These are phyloP conservation scores for Heterochromis multidens DNA, from an alignment of 2,113 vertebrate genomes.

Conservation along the genomic window DNA sequence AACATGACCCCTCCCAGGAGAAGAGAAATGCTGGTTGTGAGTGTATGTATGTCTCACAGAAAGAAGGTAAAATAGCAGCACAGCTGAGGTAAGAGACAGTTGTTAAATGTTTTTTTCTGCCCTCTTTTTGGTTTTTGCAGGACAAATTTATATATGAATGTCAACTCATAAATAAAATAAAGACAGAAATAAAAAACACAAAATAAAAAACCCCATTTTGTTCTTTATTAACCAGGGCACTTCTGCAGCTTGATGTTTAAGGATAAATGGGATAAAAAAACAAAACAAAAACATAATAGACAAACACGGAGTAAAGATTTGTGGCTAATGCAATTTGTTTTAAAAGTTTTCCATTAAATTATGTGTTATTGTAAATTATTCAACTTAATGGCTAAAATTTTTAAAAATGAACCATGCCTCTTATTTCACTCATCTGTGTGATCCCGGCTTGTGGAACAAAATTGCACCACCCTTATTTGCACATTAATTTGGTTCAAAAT, in stretches of 20 bases:
- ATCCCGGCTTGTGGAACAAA: background rate
- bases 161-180: background rate
- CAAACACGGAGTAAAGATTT: background rate
- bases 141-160: background rate
- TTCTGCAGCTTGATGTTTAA: background rate
- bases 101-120: background rate
- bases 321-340: background rate
- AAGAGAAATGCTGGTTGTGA: conserved; percentile 2
- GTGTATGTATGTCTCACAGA: conserved; percentile 10
- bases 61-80: background rate
- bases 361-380: background rate
- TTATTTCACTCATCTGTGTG: background rate
- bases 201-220: background rate
- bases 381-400: background rate
- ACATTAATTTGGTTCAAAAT: conserved; percentile 14
- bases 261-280: background rate
- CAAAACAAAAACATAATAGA: background rate
- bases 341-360: background rate
- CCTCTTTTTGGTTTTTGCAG: background rate
- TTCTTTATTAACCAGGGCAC: background rate
- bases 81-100: background rate
- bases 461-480: conserved; percentile 3
- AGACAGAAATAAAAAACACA: background rate
- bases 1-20: conserved; percentile 48
- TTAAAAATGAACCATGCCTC: background rate